Conservation (phyloP, 2,888 invertebrate genomes). For the Ormia ochracea region DNA sequence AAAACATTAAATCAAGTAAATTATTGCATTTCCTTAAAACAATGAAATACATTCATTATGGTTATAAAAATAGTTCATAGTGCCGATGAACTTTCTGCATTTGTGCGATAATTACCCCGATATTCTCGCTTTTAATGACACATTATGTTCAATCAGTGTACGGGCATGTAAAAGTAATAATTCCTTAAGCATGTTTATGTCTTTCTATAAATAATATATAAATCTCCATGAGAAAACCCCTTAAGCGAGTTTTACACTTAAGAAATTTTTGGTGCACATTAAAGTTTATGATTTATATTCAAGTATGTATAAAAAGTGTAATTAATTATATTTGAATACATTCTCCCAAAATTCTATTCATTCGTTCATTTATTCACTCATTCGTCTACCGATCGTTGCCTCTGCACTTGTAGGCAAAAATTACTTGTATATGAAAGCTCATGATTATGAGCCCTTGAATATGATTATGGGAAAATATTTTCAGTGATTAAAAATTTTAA, state of each 20-base stretch:
- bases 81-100: too few relatives aligned
- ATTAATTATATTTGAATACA: conserved; percentile 37
- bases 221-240: conserved; percentile 69
- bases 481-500: too few relatives aligned
- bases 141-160: too few relatives aligned
- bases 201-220: conserved; percentile 3
- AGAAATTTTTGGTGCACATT: conserved; percentile 43
- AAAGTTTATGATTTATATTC: conserved; percentile 23
- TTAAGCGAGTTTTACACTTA: conserved; percentile 65
- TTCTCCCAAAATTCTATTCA: conserved; percentile 49
- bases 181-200: background rate
- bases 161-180: too few relatives aligned
- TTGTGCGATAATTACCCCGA: too few relatives aligned
- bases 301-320: conserved; percentile 18
- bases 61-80: too few relatives aligned
- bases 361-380: conserved; percentile 38
- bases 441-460: too few relatives aligned
- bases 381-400: conserved; percentile 12
- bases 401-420: background rate
- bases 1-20: too few relatives aligned
- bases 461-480: too few relatives aligned
- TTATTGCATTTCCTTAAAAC: too few relatives aligned
- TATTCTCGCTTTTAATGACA: too few relatives aligned
- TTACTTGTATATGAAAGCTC: background rate
- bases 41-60: too few relatives aligned